Evolutionary conservation across 1,140 invertebrate species (phyloP).

Genomic region (Drosophila lacteicornis): DNA sequence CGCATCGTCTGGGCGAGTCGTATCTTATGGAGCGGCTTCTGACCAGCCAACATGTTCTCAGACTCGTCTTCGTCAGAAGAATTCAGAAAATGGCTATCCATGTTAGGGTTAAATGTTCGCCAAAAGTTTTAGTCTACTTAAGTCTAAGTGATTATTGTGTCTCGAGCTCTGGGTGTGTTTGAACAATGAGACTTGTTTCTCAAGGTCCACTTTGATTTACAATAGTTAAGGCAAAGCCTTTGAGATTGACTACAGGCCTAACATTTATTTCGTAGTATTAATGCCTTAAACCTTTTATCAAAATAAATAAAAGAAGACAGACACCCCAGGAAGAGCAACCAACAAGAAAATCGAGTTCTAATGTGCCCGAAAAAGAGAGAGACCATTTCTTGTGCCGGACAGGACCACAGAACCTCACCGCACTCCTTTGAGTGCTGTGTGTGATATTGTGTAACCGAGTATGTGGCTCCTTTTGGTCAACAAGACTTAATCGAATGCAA

Average conservation of each 20-base stretch:
- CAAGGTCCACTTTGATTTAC: no score
- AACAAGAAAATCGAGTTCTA: conserved; percentile 8
- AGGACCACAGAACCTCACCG: background rate
- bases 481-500: conserved; percentile 37
- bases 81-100: background rate
- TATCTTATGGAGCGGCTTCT: background rate
- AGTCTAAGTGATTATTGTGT: no score
- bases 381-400: no score
- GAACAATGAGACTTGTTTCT: no score
- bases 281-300: no score
- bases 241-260: no score
- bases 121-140: no score
- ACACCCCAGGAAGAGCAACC: background rate
- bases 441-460: conserved; percentile 31
- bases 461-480: conserved; percentile 33
- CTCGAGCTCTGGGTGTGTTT: no score
- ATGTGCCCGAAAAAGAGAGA: conserved; percentile 3
- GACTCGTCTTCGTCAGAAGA: no score
- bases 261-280: no score
- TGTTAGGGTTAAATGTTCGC: background rate
- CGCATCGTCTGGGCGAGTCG: background rate
- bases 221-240: no score
- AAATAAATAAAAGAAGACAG: no score
- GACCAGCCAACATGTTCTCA: background rate
- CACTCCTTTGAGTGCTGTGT: conserved; percentile 2